Evolutionary conservation across 1,140 invertebrate species (phyloP), one percentile per base, ranked within the genome.

Genomic region (Platyscapa corneri): DNA sequence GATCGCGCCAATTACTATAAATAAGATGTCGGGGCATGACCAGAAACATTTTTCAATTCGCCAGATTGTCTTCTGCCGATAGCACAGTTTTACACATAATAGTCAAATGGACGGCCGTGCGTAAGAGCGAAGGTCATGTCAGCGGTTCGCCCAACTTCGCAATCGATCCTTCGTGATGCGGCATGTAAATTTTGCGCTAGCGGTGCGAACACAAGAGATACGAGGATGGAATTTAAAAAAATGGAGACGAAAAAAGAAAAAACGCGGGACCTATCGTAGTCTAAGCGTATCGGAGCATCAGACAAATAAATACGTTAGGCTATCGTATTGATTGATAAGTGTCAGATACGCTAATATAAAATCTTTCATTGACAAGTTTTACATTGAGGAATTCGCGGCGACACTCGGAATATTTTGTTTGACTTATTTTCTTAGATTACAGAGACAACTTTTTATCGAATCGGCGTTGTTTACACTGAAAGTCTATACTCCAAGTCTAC

Each of bases 121-220:
- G 27, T 37, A 42, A 0, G 39, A 27, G 37, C 14, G 37, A 76
- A 83, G 82, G 56, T 83, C 82, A 39, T n/a, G 37, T 20, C 74
- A 39, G 53, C 12, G n/a, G n/a, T 77, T 83, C 49, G 74, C 39
- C 82, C 67, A 83, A 77, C 49, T 75, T 39, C 16, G 39, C 56
- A 42, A 83, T 77, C 60, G 56, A 83, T 76, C 32, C 49, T 39
- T 30, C 18, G 12, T 39, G 14, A 42, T 8, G 46, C 7, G 32
- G 65, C n/a, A 82, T 37, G 42, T 16, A 39, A 72, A 72, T 37
- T 70, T 67, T 42, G 37, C 78, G 34, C 12, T 20, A 65, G 27
- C 60, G 7, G 70, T 12, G 60, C 14, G 56, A 60, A 5, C 56
- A 60, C 23, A 23, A 42, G 39, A 80, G 64, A 80, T 18, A 46